Evolutionary conservation across 2,113 vertebrate genomes (phyloP), one percentile per base, ranked within the genome.

Genomic region (Dicentrarchus labrax): DNA sequence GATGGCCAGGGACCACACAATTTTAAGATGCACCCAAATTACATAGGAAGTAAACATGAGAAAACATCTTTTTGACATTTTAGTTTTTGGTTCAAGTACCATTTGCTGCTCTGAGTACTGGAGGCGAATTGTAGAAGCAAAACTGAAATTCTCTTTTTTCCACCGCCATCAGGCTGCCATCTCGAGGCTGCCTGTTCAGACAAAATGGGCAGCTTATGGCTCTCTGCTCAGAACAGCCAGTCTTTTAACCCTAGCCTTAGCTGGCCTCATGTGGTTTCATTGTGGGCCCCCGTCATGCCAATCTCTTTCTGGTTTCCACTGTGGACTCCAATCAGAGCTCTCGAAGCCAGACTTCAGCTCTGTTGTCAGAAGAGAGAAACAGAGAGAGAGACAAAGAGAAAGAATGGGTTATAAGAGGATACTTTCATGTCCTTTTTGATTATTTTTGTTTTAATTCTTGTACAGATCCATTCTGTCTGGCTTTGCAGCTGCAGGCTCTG

Each of bases 341-440:
- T 77, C 36, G 75, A 72, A 75, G 72, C 61, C 21, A 78, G 45
- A 71, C 39, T 64, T 50, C 53, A 36, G 30, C 56, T 84, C 73
- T 88, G 66, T 67, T 88, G 76, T 82, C 45, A 50, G 70, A 64
- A 50, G 57, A 72, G 56, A 78, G 36, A 12, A 30, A 60, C 13
- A n/a, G 22, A n/a, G 56, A n/a, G 15, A n/a, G 39, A 45, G 64
- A 45, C 16, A 69, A 41, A 72, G 13, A 47, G 48, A 48, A 24
- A 24, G 69, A 79, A 8, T 1, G 22, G 48, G 48, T 83, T 75
- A 67, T 57, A 11, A 72, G 81, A 76, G 60, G 76, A 78, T 22
- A 80, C 74, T 87, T 88, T 78, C 78, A 91, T 88, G 85, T 91
- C 61, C 70, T 77, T 86, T 92, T 86, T 93, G 85, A 91, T 89